Percentiles rank a stretch among this genome's conserved stretches.
phyloP scores from a whole-genome alignment of 1,140 invertebrate genomes.

The Plectrocnemia conspersa region DNA sequence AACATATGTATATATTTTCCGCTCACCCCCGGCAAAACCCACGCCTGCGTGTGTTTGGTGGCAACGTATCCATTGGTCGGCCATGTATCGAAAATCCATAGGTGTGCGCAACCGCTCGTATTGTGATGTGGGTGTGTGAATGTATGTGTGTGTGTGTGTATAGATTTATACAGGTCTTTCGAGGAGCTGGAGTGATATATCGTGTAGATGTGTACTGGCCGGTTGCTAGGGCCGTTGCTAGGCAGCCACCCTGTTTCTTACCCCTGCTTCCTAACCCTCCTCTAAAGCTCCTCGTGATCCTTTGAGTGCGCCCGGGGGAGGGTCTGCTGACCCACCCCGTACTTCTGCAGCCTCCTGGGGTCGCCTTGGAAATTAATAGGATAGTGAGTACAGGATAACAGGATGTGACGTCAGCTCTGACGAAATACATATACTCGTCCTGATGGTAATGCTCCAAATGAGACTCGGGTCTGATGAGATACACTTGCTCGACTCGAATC shows the following conservation, averaged over 20 bases:
- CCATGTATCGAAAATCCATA: conserved; percentile 23
- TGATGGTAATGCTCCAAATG: too few relatives aligned
- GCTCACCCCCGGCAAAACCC: background rate
- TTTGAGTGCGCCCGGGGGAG: conserved; percentile 15
- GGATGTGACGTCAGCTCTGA: conserved; percentile 8
- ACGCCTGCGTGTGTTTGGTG: background rate
- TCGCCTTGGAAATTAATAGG: conserved; percentile 9
- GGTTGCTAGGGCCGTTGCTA: conserved; percentile 35
- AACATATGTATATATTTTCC: too few relatives aligned
- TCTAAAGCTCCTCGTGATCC: conserved; percentile 9
- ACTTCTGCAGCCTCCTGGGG: conserved; percentile 7
- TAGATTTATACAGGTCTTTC: conserved; percentile 8
- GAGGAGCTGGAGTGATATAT: conserved; percentile 28
- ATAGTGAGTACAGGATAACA: conserved; percentile 7
- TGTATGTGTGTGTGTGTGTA: background rate
- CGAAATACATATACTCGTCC: too few relatives aligned
- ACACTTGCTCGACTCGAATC: too few relatives aligned
- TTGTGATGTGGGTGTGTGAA: conserved; percentile 13
- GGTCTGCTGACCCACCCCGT: conserved; percentile 24
- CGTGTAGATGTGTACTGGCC: conserved; percentile 26
- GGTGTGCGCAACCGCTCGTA: conserved; percentile 21
- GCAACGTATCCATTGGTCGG: conserved; percentile 2
- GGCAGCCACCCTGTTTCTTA: conserved; percentile 21
- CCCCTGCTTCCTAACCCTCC: conserved; percentile 15
- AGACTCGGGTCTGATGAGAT: too few relatives aligned